Base-by-base conservation (phyloP, 2,113 vertebrate species). In the Nestor notabilis region DNA sequence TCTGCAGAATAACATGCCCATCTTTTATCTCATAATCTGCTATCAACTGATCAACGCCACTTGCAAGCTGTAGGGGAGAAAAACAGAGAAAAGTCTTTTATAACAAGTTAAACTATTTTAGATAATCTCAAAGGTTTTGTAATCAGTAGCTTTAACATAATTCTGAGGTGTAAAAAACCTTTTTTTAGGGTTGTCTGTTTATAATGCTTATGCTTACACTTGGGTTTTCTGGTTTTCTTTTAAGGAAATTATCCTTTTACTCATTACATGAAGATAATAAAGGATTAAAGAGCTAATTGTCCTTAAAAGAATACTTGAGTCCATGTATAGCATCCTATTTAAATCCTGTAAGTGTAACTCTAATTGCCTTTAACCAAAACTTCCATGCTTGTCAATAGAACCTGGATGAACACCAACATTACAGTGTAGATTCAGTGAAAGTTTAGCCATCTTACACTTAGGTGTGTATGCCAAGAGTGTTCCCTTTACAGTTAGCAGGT, bases 21-120 rank as follows among this genome's bases (percentile, higher is more conserved):
- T 99, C 99, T 66, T 96, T 96, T 33, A 99, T 97, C 78, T 98
- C 97, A 47, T 99, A 99, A 92, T 98, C 94, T n/a, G 98, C 97
- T 92, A 99, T 89, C 50, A 98, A 4, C 28, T 98, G 98, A 81
- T 99, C 98, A 1, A 98, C 91, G 24, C 80, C 49, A 82, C 99
- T 98, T 23, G 95, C 97, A 89, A 99, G 98, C 99, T 99, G 96
- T 61, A 78, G 76, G 70, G 77, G 29, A 63, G 79, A 78, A 92
- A 95, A 88, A 23, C 49, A 86, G 69, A 75, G 17, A 70, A 77
- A 82, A 66, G 52, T 46, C 17, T 70, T 70, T 64, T 43, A 39
- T 17, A 58, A 53, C 35, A 46, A 71, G 31, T 82, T 72, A n/a
- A 88, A 61, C 6, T 21, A 41, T 50, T 91, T n/a, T 72, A n/a